phyloP scores from a whole-genome alignment of 2,797 vertebrate species.

The Thamnophis elegans region DNA sequence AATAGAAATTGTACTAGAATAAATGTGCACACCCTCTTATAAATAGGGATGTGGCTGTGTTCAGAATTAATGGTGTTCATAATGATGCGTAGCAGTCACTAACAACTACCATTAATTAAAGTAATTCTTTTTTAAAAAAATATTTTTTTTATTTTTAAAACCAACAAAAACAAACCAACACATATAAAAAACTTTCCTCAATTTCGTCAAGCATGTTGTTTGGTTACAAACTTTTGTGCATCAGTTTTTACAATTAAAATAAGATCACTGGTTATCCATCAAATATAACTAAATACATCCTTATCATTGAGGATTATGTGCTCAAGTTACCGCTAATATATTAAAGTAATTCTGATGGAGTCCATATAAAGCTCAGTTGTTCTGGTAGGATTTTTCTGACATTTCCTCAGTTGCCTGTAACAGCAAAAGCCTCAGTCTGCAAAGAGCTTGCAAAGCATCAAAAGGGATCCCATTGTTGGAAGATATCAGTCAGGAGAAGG shows the following conservation, averaged over 20 bases:
- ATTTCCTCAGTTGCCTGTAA: not conserved
- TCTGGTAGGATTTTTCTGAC: not conserved
- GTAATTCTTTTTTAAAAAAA: too few species aligned
- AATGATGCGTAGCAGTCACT: not conserved
- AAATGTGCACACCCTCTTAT: not conserved
- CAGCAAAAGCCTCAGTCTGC: not conserved
- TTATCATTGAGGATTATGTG: too few species aligned
- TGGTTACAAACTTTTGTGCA: too few species aligned
- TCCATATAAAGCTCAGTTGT: not conserved
- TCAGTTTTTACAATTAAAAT: too few species aligned
- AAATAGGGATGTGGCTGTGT: not conserved
- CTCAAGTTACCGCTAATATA: too few species aligned
- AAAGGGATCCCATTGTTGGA: not conserved
- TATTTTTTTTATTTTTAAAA: too few species aligned
- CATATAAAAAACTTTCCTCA: too few species aligned
- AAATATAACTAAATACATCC: too few species aligned
- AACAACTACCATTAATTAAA: not conserved
- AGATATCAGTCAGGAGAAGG: not conserved
- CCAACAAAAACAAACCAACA: too few species aligned
- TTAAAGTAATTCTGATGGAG: not conserved
- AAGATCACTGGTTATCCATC: too few species aligned
- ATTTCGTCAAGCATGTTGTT: too few species aligned
- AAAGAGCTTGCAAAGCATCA: not conserved
- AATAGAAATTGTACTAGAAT: not conserved
- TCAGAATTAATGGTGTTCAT: not conserved